A percentile compares a stretch with the other conserved stretches of the same genome.
These are phyloP conservation scores for Rhingia campestris DNA, from an alignment of 2,888 invertebrate genomes.

Conservation along the genomic window DNA sequence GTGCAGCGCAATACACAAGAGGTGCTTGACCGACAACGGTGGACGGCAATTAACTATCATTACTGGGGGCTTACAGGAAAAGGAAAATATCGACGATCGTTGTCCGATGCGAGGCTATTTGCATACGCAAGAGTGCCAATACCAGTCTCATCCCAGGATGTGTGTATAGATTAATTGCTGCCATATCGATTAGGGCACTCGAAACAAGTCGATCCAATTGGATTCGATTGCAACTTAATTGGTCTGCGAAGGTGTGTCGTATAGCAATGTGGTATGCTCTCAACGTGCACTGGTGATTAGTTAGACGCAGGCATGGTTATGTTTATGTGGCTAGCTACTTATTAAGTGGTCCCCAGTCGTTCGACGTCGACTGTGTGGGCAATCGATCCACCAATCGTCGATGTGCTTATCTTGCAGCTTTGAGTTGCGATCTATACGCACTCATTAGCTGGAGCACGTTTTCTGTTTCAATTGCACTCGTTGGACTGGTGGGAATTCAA, in stretches of 20 bases:
- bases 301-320: conserved; percentile 39
- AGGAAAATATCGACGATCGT: conserved; percentile 33
- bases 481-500: conserved; percentile 17
- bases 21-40: conserved; percentile 67
- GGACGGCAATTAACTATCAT: conserved; percentile 30
- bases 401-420: conserved; percentile 28
- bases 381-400: conserved; percentile 50
- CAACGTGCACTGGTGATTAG: conserved; percentile 21
- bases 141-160: conserved; percentile 41
- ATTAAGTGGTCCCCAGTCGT: conserved; percentile 27
- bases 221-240: conserved; percentile 62
- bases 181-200: conserved; percentile 45
- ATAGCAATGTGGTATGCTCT: conserved; percentile 1
- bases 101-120: conserved; percentile 40
- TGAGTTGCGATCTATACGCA: conserved; percentile 29
- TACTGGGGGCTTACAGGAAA: conserved; percentile 12
- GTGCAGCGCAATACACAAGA: background rate
- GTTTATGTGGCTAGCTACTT: conserved; percentile 31
- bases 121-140: conserved; percentile 33
- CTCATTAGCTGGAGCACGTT: conserved; percentile 32
- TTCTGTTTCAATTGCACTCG: conserved; percentile 6
- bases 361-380: conserved; percentile 32
- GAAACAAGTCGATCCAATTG: conserved; percentile 57
- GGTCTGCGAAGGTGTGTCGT: conserved; percentile 63
- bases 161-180: conserved; percentile 29